A percentile compares a stretch with the other conserved stretches of the same genome.
Conservation (phyloP, 2,888 invertebrate species). For the Melinopterus prodromus region DNA sequence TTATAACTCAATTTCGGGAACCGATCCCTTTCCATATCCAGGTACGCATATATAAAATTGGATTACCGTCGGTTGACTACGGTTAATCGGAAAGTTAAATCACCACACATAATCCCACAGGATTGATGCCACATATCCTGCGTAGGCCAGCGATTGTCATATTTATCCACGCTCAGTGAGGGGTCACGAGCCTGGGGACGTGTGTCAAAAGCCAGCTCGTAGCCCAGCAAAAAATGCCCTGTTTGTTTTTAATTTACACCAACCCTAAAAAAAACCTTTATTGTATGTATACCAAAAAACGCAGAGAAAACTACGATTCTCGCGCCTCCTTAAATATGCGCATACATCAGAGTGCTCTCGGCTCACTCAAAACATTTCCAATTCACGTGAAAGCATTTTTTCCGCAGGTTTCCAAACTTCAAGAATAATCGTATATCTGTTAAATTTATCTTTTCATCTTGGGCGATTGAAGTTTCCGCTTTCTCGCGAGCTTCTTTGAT, state of each 20-base stretch:
- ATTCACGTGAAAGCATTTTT: neutral
- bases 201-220: neutral
- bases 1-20: too few relatives aligned
- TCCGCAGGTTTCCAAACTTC: neutral
- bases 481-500: neutral
- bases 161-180: neutral
- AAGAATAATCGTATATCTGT: conserved; percentile 4
- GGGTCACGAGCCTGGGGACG: too few relatives aligned
- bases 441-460: neutral
- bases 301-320: neutral
- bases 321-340: neutral
- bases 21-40: too few relatives aligned
- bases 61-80: too few relatives aligned
- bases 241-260: neutral
- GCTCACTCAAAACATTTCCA: neutral
- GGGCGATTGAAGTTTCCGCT: neutral
- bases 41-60: too few relatives aligned
- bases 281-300: neutral
- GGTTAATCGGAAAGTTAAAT: neutral
- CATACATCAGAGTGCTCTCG: neutral
- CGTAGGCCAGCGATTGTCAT: neutral
- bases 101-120: neutral
- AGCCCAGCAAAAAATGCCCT: neutral
- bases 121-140: neutral
- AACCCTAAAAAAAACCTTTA: neutral